Conservation (phyloP, 1,140 invertebrate genomes). For the Ditylenchus dipsaci region DNA sequence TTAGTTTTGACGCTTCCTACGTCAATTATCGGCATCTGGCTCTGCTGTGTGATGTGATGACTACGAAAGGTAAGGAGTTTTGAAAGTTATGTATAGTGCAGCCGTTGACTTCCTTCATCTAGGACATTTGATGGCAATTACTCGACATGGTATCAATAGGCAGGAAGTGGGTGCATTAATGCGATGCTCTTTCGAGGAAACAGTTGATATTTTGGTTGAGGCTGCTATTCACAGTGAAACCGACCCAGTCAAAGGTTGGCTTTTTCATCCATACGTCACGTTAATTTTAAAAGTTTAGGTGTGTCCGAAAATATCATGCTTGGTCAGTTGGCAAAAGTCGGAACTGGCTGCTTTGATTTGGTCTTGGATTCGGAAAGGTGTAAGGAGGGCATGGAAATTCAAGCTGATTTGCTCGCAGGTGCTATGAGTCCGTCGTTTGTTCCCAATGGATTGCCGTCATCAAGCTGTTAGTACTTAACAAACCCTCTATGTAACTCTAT, state of each 20-base stretch:
- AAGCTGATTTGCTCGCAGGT: slow-evolving; percentile 66
- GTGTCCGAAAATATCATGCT: slow-evolving; percentile 99
- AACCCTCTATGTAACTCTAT: neutral
- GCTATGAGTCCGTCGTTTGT: slow-evolving; percentile 66
- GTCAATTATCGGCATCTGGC: slow-evolving; percentile 99
- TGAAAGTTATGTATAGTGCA: neutral
- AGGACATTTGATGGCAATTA: slow-evolving; percentile 98
- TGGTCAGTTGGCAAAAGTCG: slow-evolving; percentile 93
- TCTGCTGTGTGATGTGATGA: slow-evolving; percentile 98
- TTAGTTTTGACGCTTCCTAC: slow-evolving; percentile 98
- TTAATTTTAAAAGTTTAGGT: slow-evolving; percentile 26
- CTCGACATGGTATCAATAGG: slow-evolving; percentile 98
- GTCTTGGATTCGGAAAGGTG: slow-evolving; percentile 93
- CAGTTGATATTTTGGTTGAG: slow-evolving; percentile 88
- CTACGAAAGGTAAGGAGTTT: slow-evolving; percentile 75
- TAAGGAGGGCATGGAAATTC: slow-evolving; percentile 94
- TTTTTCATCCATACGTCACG: neutral
- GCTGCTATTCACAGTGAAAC: slow-evolving; percentile 93
- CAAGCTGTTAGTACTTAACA: slow-evolving; percentile 63
- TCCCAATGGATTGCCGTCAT: slow-evolving; percentile 21
- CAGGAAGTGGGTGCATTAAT: slow-evolving; percentile 96
- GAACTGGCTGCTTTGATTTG: slow-evolving; percentile 94
- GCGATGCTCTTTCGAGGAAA: slow-evolving; percentile 69
- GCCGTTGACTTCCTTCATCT: slow-evolving; percentile 7
- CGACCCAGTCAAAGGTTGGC: slow-evolving; percentile 85